These are phyloP conservation scores for Electrophaes corylata DNA, from an alignment of 2,888 invertebrate species.

Conservation along the genomic window DNA sequence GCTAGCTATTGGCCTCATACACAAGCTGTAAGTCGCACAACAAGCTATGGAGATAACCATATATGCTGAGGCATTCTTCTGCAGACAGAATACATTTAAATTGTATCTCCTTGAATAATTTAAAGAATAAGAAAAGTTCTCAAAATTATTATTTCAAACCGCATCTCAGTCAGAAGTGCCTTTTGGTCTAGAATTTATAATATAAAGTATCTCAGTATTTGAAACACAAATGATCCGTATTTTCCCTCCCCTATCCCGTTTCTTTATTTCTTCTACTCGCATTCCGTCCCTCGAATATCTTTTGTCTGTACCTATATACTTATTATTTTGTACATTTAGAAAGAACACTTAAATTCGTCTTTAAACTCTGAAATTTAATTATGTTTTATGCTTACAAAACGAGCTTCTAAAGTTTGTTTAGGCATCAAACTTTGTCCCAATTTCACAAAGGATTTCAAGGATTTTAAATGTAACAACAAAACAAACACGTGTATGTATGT, in stretches of 20 bases:
- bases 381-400: conserved; percentile 15
- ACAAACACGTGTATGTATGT: background rate
- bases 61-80: too few species aligned
- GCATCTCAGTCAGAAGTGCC: conserved; percentile 10
- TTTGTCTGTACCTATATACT: conserved; percentile 15
- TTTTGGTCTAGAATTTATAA: conserved; percentile 19
- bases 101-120: background rate
- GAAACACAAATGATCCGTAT: conserved; percentile 19
- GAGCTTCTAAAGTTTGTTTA: conserved; percentile 7
- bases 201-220: conserved; percentile 18
- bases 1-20: too few species aligned
- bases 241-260: conserved; percentile 12
- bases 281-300: conserved; percentile 11
- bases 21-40: too few species aligned
- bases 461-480: background rate
- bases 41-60: too few species aligned
- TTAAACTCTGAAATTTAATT: conserved; percentile 18
- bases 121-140: background rate
- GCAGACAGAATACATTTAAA: background rate
- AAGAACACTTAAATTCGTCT: conserved; percentile 4
- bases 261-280: conserved; percentile 3
- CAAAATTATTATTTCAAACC: conserved; percentile 1
- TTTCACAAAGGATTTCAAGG: background rate
- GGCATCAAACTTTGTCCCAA: conserved; percentile 8
- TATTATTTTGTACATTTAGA: conserved; percentile 16